Base-by-base conservation (phyloP, 2,888 invertebrate species). In the Acleris literana region DNA sequence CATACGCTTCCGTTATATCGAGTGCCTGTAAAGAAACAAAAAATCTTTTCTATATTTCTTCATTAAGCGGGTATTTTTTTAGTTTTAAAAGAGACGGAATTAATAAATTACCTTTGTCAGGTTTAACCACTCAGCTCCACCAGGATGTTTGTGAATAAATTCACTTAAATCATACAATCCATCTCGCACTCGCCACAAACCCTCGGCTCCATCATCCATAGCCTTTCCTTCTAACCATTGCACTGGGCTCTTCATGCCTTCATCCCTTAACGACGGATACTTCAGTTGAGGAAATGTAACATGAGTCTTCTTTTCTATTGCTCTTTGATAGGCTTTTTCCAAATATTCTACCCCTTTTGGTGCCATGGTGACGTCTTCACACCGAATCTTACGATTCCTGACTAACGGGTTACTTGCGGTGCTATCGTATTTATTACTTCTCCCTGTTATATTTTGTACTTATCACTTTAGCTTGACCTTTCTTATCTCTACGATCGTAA, bases 131-230 rank as follows among this genome's bases (percentile, higher is more conserved):
- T 96, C 95, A 0, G 91, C 76, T 1, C 98, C 97, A 44, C 98
- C 98, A 0, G 99, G 99, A 93, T 99, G 99, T 54, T 90, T 93
- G 4, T 94, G 85, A 5, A 96, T 90, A 82, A 98, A 99, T 20
- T 94, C 93, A 0, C 95, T 95, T 25, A 99, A 93, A 86, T 99
- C 97, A 84, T 99, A 99, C 22, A 99, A 88, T 53, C 92, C 90
- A 83, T 97, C 93, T 72, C 95, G 93, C 20, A 97, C 93, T 71
- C 97, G 93, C 97, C 97, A 97, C 3, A 96, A 83, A n/a, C 94
- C 94, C 81, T 96, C 96, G 0, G 96, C 96, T 3, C 95, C 95
- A 72, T 96, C 96, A 71, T 95, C 94, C 74, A 90, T 81, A 17
- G 93, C 91, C 78, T 96, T 95, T 3, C 94, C 95, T 51, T 93